Base-by-base conservation (phyloP, 2,888 invertebrate genomes). In the Drosophila mulleri region DNA sequence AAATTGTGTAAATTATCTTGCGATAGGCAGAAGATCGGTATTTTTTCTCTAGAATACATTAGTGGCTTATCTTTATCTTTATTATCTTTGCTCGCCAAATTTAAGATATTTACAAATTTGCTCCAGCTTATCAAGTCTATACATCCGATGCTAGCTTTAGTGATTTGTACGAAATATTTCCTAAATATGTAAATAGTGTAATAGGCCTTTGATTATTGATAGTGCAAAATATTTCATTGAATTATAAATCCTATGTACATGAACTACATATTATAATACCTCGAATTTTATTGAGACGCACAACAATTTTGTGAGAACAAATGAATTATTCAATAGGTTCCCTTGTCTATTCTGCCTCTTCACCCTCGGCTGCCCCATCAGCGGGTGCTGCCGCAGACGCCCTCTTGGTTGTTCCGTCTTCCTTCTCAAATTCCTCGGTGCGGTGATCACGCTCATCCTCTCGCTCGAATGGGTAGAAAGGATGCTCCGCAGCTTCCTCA, bases 401-500 rank as follows among this genome's bases (percentile, higher is more conserved):
- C 12, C 32, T 18, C 2, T 23, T 52, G 20, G 18, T 7, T 11
- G 41, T 9, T 0, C 1, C 11, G 1, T 23, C 39, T 4, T 45
- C 41, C 39, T 60, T 32, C 26, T 63, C 72, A n/a, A 67, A 59
- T 8, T 75, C 41, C 20, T 66, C 16, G 1, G 45, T 16, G 1
- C 5, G 35, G 4, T 41, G 20, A 5, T 59, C 44, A 8, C 11
- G n/a, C 11, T 71, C 68, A n/a, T 72, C 70, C 0, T 86, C 82
- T 0, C 44, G 75, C 39, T 82, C 80, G 54, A 90, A 90, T 12
- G 90, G 90, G 69, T 79, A 90, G 57, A 83, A 82, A 2, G 76
- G 67, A 69, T 90, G 91, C 2, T 68, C 64, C 12, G 56, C 69
- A 45, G 75, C 70, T 1, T 48, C 37, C 0, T 78, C 73, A 44